phyloP scores from a whole-genome alignment of 2,797 vertebrate species.

The Brachyrhaphis roseni region DNA sequence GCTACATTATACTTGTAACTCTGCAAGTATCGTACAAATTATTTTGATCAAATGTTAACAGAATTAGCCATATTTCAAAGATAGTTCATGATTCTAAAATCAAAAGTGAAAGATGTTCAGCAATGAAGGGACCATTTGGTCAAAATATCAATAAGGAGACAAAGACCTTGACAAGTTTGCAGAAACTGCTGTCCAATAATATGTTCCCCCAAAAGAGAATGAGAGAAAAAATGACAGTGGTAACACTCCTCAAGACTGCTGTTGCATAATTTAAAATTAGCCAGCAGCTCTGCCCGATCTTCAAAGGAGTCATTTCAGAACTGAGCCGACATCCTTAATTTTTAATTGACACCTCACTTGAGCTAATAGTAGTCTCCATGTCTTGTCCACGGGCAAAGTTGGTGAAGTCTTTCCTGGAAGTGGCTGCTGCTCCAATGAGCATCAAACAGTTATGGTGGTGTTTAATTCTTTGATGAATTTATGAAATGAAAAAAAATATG shows the following conservation, averaged over 20 bases:
- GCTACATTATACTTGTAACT: no score
- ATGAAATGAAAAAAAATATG: neutral
- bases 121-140: neutral
- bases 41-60: neutral
- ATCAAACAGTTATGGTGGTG: no score
- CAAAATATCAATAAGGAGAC: neutral
- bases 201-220: neutral
- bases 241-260: neutral
- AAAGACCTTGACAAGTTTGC: neutral
- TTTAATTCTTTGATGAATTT: neutral
- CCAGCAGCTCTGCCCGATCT: constrained; percentile 1
- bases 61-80: neutral
- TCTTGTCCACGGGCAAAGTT: neutral
- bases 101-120: neutral
- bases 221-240: neutral
- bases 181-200: neutral
- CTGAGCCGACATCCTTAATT: neutral
- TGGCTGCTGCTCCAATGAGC: neutral
- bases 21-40: neutral
- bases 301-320: neutral
- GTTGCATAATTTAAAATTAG: constrained; percentile 3
- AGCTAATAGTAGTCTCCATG: neutral
- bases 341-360: constrained; percentile 3
- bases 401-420: neutral
- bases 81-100: no score